Evolutionary conservation across 2,888 invertebrate species (phyloP).

Genomic region (Clistopyga incitator): DNA sequence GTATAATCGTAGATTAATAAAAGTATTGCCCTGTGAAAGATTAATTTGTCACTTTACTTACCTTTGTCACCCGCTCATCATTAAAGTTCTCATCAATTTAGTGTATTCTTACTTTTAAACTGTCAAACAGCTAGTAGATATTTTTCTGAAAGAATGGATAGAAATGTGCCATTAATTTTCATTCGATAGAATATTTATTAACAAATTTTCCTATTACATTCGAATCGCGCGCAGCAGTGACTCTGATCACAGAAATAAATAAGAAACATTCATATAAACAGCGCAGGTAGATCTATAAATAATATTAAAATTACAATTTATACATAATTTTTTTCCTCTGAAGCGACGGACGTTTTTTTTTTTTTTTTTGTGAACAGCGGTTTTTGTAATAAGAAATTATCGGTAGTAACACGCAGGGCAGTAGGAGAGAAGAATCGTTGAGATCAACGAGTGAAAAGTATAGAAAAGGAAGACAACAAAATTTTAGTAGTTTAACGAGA

Average conservation of each 20-base stretch:
- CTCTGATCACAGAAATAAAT: constrained; percentile 70
- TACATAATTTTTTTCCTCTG: constrained; percentile 55
- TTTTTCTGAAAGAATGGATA: too few relatives aligned
- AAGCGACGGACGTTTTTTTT: constrained; percentile 63
- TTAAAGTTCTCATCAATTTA: background rate
- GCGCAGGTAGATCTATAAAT: constrained; percentile 61
- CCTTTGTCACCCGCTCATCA: background rate
- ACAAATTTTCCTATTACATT: constrained; percentile 47
- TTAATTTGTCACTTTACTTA: constrained; percentile 11
- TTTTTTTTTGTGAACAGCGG: constrained; percentile 41
- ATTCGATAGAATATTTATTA: constrained; percentile 41
- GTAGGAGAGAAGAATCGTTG: constrained; percentile 2
- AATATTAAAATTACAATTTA: constrained; percentile 67
- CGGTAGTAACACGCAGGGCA: constrained; percentile 6
- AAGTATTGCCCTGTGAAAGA: constrained; percentile 64
- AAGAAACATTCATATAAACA: constrained; percentile 68
- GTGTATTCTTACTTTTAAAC: too few relatives aligned
- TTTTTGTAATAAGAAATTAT: constrained; percentile 29
- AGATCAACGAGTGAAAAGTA: constrained; percentile 4
- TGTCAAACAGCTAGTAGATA: too few relatives aligned
- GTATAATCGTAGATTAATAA: constrained; percentile 65
- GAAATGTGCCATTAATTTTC: background rate
- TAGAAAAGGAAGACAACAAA: constrained; percentile 28
- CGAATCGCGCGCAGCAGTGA: constrained; percentile 58
- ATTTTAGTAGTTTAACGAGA: background rate